Conservation (phyloP, 2,113 vertebrate genomes). For the Lonchura striata region DNA sequence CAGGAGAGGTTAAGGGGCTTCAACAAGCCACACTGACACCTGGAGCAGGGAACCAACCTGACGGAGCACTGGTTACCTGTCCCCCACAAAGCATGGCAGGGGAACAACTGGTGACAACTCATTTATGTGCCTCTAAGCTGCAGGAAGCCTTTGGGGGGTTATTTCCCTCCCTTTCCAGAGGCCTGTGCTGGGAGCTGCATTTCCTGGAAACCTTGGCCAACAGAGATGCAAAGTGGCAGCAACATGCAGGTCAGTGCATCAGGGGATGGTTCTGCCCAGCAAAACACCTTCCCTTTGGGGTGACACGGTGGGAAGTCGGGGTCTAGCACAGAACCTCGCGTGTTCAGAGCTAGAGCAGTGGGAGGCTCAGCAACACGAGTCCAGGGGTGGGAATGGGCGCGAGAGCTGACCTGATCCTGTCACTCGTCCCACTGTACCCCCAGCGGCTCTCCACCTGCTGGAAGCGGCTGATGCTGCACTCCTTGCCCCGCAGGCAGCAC, state of each 20-base stretch:
- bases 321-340: rapidly evolving
- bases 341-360: neutral
- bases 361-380: neutral
- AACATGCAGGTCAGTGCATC: neutral
- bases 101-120: neutral
- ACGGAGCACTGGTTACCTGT: neutral
- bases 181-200: neutral
- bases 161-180: neutral
- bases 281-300: neutral
- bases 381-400: neutral
- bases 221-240: neutral
- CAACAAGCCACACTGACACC: neutral
- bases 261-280: neutral
- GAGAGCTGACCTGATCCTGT: conserved; percentile 87
- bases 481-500: conserved; percentile 95
- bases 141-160: neutral
- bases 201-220: neutral
- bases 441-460: conserved; percentile 98
- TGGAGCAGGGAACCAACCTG: neutral
- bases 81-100: rapidly evolving
- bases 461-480: conserved; percentile 95
- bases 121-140: neutral
- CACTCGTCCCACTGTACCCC: conserved; percentile 97
- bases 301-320: rapidly evolving
- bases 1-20: neutral